phyloP scores from a whole-genome alignment of 2,888 invertebrate genomes.

The Aplocera efformata region DNA sequence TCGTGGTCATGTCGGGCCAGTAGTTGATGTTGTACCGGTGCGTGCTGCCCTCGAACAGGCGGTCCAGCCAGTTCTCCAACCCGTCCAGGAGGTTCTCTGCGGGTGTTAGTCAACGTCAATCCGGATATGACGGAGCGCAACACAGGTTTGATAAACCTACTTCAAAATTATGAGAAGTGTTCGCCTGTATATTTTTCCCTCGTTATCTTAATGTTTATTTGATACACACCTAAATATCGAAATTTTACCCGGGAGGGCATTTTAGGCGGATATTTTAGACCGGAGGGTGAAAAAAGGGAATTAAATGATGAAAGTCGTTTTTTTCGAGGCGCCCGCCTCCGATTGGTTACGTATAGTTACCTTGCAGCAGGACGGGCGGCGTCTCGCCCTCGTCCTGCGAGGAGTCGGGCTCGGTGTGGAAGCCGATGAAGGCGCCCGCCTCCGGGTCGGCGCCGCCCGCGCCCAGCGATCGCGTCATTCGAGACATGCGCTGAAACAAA shows the following conservation, averaged over 20 bases:
- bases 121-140: too few species aligned
- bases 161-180: too few species aligned
- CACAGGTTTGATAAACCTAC: too few species aligned
- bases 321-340: too few species aligned
- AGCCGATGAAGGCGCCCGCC: slow-evolving; percentile 92
- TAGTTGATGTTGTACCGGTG: slow-evolving; percentile 97
- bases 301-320: too few species aligned
- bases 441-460: slow-evolving; percentile 82
- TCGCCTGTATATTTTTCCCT: too few species aligned
- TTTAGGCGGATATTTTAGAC: too few species aligned
- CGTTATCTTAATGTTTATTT: too few species aligned
- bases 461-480: slow-evolving; percentile 83
- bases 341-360: slow-evolving; percentile 34
- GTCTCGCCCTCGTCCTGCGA: slow-evolving; percentile 72
- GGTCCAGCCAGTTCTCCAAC: slow-evolving; percentile 97
- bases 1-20: slow-evolving; percentile 98
- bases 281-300: too few species aligned
- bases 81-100: slow-evolving; percentile 92
- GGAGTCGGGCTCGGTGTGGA: slow-evolving; percentile 85
- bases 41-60: slow-evolving; percentile 97
- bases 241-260: too few species aligned
- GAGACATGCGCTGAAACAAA: slow-evolving; percentile 82
- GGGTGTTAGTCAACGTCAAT: too few species aligned
- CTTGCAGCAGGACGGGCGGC: slow-evolving; percentile 69
- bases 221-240: too few species aligned